Evolutionary conservation across 2,888 invertebrate genomes (phyloP), one percentile per base, ranked within the genome.

Genomic region (Chromoteleia sp.): DNA sequence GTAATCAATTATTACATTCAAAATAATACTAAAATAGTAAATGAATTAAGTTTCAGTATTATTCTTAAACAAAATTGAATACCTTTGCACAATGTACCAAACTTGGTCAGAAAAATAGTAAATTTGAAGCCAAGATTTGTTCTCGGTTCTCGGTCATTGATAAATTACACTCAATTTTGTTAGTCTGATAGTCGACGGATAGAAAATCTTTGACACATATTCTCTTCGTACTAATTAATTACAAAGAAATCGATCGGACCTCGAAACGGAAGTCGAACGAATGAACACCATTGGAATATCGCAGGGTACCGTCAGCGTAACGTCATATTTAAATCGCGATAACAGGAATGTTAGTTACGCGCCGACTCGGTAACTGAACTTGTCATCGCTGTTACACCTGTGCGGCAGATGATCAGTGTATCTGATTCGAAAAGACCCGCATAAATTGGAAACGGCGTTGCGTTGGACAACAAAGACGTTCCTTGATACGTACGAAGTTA

Each of bases 311-410:
- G 50, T 68, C 54, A 43, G 25, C 48, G 39, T 52, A 52, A 52
- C 5, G 39, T 52, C 52, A 52, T 17, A 68, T 54, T 68, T 54
- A 25, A 29, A 56, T 54, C 68, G 7, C 15, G 68, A 68, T 68
- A 68, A 43, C 43, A 3, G 7, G 33, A 56, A 29, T 68, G 43
- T 54, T 54, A 68, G 54, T 54, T 43, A 30, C 43, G 19, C 14
- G 25, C 4, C 19, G 39, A 25, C 39, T 36, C 14, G 8, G 65
- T 65, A 25, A 39, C 50, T 65, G 17, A 50, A 39, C 65, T 36
- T 39, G 65, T 63, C 63, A 50, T 4, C 19, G 15, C 43, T 12
- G 58, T 39, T 58, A 43, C 70, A 73, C 41, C 61, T 73, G 61
- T 61, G 30, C 52, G 21, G n/a, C 61, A 33, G 61, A 70, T 48